A percentile compares a stretch with the other conserved stretches of the same genome.
phyloP scores from a whole-genome alignment of 1,140 invertebrate species.

The Dolichoris vasculosae region DNA sequence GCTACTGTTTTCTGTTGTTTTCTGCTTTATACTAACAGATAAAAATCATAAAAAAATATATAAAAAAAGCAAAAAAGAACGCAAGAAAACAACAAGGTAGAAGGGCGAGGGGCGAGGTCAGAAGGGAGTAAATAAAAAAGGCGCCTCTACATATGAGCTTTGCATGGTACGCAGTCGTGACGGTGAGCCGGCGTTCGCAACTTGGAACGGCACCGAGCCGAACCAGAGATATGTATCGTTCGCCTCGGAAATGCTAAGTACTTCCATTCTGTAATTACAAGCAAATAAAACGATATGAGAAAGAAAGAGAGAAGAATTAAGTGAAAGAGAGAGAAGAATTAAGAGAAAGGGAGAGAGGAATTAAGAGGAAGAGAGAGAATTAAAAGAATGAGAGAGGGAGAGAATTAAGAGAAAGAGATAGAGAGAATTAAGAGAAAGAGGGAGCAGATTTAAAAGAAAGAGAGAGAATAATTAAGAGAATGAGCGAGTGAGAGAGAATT shows the following conservation, averaged over 20 bases:
- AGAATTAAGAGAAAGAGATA: slow-evolving; percentile 56
- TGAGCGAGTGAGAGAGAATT: slow-evolving; percentile 56
- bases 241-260: slow-evolving; percentile 52
- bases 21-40: no score
- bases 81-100: no score
- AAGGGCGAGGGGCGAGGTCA: not conserved
- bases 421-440: no score
- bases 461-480: no score
- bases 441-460: no score
- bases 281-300: slow-evolving; percentile 53
- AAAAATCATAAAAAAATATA: no score
- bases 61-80: no score
- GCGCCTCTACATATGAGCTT: not conserved
- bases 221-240: slow-evolving; percentile 37
- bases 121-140: slow-evolving; percentile 2
- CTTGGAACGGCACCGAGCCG: slow-evolving; percentile 65
- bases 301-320: not conserved
- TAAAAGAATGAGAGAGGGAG: not conserved
- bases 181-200: slow-evolving; percentile 71
- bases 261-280: slow-evolving; percentile 56
- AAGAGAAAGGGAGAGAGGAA: not conserved
- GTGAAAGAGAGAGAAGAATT: not conserved
- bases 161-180: slow-evolving; percentile 17
- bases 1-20: no score
- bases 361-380: not conserved